Percentiles rank a stretch among this genome's conserved stretches.
Conservation (phyloP, 2,113 vertebrate species). For the Tympanuchus pallidicinctus region DNA sequence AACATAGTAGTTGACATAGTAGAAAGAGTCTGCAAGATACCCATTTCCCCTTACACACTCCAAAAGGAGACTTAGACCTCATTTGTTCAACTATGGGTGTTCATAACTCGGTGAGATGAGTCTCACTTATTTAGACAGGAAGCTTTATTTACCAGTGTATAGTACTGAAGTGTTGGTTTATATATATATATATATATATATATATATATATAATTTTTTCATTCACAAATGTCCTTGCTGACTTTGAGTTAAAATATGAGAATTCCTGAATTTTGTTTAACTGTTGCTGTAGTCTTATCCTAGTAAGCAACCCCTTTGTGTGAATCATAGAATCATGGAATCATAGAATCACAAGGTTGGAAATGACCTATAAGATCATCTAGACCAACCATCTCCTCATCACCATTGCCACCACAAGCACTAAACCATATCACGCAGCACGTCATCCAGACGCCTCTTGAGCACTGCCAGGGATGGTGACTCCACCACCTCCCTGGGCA, state of each 20-base stretch:
- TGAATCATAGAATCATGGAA: no score
- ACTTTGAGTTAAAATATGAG: not conserved
- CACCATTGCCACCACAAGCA: no score
- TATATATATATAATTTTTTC: no score
- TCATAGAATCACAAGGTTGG: no score
- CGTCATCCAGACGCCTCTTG: no score
- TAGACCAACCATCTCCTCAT: no score
- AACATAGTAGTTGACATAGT: not conserved
- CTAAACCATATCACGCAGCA: no score
- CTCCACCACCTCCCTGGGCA: no score
- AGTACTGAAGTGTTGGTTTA: not conserved
- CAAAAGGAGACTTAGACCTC: not conserved
- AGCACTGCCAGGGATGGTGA: no score
- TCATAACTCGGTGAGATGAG: not conserved
- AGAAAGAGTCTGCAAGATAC: not conserved
- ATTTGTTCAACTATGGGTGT: not conserved
- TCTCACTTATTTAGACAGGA: not conserved
- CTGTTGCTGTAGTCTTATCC: not conserved
- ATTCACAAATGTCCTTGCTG: not conserved
- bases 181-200: rapidly evolving
- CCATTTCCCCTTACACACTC: not conserved
- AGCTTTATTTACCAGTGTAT: not conserved
- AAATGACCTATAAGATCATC: no score
- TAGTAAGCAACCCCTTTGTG: not conserved
- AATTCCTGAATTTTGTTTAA: not conserved